Base-by-base conservation (phyloP, 2,797 vertebrate species). In the Cetoscarus ocellatus region DNA sequence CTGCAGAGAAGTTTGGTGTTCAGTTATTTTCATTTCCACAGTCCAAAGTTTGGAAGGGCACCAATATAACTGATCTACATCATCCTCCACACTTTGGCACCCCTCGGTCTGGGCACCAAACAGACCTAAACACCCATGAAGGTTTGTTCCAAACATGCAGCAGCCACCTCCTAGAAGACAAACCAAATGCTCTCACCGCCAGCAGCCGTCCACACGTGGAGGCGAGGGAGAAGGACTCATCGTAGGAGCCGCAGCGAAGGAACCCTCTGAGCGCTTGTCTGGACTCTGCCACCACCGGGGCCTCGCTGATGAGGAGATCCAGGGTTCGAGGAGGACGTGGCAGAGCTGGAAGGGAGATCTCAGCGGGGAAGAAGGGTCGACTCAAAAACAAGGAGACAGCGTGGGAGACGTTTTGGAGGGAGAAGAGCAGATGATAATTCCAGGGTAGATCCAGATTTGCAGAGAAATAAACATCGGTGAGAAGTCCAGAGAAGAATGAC, bases 121-220 rank as follows among this genome's bases (percentile, higher is more conserved):
- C 27, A 27, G 27, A 27, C 27, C 27, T 27, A 2, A 27, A 27
- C 27, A 27, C 27, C 27, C 27, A 27, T 27, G 4, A 27, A 27
- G 27, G n/a, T n/a, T n/a, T n/a, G n/a, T n/a, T n/a, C n/a, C n/a
- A n/a, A n/a, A n/a, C n/a, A n/a, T n/a, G n/a, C n/a, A n/a, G n/a
- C n/a, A n/a, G n/a, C n/a, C n/a, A n/a, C n/a, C n/a, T n/a, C n/a
- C n/a, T n/a, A n/a, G n/a, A n/a, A n/a, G 27, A 27, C 27, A 27
- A 27, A 27, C 27, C 27, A 27, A 27, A 27, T 2, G 8, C 17
- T 49, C 48, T 50, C 18, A 91, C 90, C 86, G 67, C 73, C 73
- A 90, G 83, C 75, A 86, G 76, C 11, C 84, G 83, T 58, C 79
- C 75, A 59, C 87, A 88, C 3, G 72, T 79, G 19, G 80, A 54